These are phyloP conservation scores for Dicrostonyx torquatus DNA, from an alignment of 2,797 vertebrate genomes.

Conservation along the genomic window DNA sequence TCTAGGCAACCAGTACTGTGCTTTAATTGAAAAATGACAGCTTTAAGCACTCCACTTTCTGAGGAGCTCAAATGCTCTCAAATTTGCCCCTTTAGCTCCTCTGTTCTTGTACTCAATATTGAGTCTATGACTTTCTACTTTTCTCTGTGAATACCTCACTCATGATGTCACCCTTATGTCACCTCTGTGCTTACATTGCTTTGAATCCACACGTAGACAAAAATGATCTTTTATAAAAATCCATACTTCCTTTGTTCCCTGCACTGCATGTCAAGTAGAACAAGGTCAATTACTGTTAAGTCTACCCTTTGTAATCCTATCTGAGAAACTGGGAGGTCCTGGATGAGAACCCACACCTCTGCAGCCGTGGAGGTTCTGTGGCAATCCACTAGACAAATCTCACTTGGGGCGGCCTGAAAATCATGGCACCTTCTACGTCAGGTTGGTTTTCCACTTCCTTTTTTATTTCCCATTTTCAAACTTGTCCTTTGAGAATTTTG, in stretches of 20 bases:
- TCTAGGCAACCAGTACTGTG: neutral
- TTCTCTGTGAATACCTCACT: neutral
- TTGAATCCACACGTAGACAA: neutral
- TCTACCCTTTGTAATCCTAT: neutral
- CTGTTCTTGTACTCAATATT: neutral
- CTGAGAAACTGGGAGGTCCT: neutral
- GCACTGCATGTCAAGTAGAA: rapidly evolving
- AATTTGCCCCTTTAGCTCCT: neutral
- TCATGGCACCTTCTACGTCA: neutral
- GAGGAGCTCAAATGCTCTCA: neutral
- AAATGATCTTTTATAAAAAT: neutral
- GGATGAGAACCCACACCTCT: rapidly evolving
- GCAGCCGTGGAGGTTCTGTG: neutral
- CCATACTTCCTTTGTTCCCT: neutral
- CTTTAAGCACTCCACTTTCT: neutral
- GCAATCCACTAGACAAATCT: neutral
- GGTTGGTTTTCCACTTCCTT: neutral
- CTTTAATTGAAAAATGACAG: neutral
- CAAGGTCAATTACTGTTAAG: neutral
- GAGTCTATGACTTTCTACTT: neutral
- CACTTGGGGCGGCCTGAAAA: neutral
- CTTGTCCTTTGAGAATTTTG: neutral
- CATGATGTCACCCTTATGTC: neutral
- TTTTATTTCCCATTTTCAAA: neutral
- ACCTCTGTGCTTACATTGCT: neutral